phyloP scores from a whole-genome alignment of 2,113 vertebrate species.

The Cyanoderma ruficeps region DNA sequence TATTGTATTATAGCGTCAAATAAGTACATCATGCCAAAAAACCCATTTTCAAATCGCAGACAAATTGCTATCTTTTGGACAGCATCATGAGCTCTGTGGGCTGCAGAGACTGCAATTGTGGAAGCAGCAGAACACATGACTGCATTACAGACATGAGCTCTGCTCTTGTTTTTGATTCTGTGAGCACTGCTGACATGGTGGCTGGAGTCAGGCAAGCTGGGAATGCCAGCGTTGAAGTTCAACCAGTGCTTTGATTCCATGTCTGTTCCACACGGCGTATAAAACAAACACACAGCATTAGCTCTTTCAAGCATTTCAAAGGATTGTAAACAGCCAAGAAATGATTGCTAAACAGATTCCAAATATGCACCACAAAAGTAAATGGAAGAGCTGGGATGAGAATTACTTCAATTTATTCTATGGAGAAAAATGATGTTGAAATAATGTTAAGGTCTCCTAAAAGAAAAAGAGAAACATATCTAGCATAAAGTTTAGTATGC shows the following conservation, averaged over 20 bases:
- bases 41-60: constrained; percentile 10
- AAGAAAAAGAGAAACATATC: neutral
- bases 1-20: constrained; percentile 54
- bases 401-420: neutral
- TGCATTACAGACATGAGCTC: neutral
- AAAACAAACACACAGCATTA: constrained; percentile 23
- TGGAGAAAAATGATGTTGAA: neutral
- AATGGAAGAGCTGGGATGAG: neutral
- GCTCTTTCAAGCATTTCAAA: constrained; percentile 40
- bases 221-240: neutral
- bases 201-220: constrained; percentile 27
- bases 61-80: constrained; percentile 51
- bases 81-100: neutral
- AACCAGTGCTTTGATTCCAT: constrained; percentile 16
- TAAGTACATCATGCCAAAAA: constrained; percentile 51
- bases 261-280: neutral
- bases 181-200: neutral
- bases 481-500: neutral
- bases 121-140: neutral
- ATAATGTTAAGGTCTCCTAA: neutral
- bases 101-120: neutral
- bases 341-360: neutral
- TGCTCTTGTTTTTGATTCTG: neutral
- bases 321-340: neutral
- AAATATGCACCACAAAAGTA: neutral